These are phyloP conservation scores for Melanotaenia trifasciata DNA, from an alignment of 2,797 vertebrate species.

Conservation along the genomic window DNA sequence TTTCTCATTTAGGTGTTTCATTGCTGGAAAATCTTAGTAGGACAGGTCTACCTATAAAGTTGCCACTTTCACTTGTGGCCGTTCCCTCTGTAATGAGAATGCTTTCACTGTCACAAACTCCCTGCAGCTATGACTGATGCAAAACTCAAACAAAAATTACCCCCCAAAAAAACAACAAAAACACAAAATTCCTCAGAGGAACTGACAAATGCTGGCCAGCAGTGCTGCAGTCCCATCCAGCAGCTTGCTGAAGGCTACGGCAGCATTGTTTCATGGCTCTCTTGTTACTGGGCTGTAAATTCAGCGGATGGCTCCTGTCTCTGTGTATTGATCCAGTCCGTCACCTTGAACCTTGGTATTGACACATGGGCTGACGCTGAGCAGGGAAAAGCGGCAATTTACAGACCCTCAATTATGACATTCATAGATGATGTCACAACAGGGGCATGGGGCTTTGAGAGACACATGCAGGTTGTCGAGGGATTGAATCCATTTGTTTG, in stretches of 20 bases:
- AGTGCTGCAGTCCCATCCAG: slow-evolving; percentile 80
- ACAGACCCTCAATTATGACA: slow-evolving; percentile 98
- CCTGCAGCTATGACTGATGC: slow-evolving; percentile 23
- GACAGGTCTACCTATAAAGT: slow-evolving; percentile 14
- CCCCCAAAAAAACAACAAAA: slow-evolving; percentile 44
- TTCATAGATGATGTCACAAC: slow-evolving; percentile 98
- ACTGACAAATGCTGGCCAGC: slow-evolving; percentile 74
- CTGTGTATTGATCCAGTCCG: slow-evolving; percentile 93
- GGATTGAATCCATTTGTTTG: slow-evolving; percentile 75
- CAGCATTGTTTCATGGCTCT: slow-evolving; percentile 91
- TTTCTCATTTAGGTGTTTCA: slow-evolving; percentile 12
- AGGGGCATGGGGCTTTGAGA: slow-evolving; percentile 71
- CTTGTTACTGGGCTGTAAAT: slow-evolving; percentile 99
- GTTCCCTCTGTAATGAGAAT: slow-evolving; percentile 12
- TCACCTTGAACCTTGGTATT: slow-evolving; percentile 99
- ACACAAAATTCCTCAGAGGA: slow-evolving; percentile 58
- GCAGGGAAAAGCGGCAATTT: slow-evolving; percentile 86
- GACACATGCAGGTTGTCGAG: slow-evolving; percentile 50
- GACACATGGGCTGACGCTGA: slow-evolving; percentile 94
- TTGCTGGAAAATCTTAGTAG: slow-evolving; percentile 3
- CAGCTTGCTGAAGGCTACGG: slow-evolving; percentile 90
- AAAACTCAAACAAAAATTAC: slow-evolving; percentile 28
- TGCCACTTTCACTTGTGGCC: slow-evolving; percentile 17
- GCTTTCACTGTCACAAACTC: slow-evolving; percentile 10
- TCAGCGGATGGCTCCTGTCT: slow-evolving; percentile 98